Conservation (phyloP, 1,140 invertebrate species). For the Cepaea nemoralis region DNA sequence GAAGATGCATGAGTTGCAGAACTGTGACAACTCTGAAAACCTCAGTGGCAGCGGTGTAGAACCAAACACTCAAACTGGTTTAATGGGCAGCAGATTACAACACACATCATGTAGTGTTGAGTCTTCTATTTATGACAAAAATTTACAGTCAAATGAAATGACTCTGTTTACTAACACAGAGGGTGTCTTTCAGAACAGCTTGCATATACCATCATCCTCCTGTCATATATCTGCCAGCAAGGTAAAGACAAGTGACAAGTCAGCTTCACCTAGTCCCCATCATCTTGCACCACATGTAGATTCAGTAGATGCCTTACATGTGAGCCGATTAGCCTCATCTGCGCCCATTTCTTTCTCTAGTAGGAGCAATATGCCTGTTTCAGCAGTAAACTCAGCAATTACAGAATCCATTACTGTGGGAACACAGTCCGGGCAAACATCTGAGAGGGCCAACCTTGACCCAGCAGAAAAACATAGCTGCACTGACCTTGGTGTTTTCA, state of each 20-base stretch:
- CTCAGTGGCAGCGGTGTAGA: not conserved
- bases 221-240: not conserved
- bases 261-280: constrained; percentile 40
- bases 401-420: constrained; percentile 27
- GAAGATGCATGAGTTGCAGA: constrained; percentile 19
- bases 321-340: not conserved
- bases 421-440: constrained; percentile 1
- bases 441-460: not conserved
- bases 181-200: not conserved
- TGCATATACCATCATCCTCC: not conserved
- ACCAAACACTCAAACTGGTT: not conserved
- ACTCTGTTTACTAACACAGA: not conserved
- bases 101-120: constrained; percentile 27
- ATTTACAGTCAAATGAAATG: not conserved
- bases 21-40: constrained; percentile 12
- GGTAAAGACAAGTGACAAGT: not conserved
- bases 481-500: not conserved
- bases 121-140: not conserved
- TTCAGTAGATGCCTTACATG: not conserved
- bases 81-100: constrained; percentile 2
- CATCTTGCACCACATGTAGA: constrained; percentile 41
- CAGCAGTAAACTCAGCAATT: not conserved
- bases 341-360: not conserved
- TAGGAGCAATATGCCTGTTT: not conserved
- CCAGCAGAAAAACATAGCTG: not conserved